phyloP scores from a whole-genome alignment of 2,888 invertebrate species.

The Chloroclystis v-ata region DNA sequence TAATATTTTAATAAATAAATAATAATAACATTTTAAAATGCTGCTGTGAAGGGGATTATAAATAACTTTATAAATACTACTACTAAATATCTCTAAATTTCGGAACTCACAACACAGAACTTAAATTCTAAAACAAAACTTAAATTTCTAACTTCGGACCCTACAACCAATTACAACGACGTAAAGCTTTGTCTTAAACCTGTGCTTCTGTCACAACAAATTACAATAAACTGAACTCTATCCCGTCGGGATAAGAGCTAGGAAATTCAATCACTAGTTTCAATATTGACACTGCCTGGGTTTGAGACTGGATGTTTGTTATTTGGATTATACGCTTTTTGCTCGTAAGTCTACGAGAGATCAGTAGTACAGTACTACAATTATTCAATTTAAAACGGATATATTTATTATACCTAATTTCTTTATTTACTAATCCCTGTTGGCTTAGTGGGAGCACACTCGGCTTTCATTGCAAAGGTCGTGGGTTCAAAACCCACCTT shows the following conservation, averaged over 20 bases:
- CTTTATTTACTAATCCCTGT: too few relatives aligned
- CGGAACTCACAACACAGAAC: too few relatives aligned
- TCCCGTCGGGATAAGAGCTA: conserved; percentile 14
- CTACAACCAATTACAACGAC: conserved; percentile 41
- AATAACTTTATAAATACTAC: too few relatives aligned
- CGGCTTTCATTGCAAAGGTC: too few relatives aligned
- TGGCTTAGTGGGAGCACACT: too few relatives aligned
- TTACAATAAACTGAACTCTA: conserved; percentile 8
- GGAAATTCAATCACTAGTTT: conserved; percentile 27
- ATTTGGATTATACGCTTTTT: conserved; percentile 17
- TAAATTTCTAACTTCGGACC: conserved; percentile 23
- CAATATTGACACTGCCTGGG: conserved; percentile 51
- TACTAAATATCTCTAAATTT: too few relatives aligned
- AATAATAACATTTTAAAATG: too few relatives aligned
- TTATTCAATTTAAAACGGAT: neutral
- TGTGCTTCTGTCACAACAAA: conserved; percentile 14
- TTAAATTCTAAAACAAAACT: conserved; percentile 9
- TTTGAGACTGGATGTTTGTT: conserved; percentile 24
- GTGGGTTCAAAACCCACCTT: too few relatives aligned
- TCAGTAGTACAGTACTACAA: neutral
- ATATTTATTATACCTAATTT: too few relatives aligned
- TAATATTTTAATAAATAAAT: too few relatives aligned
- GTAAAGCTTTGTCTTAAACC: conserved; percentile 40
- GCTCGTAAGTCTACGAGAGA: conserved; percentile 2
- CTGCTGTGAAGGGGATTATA: too few relatives aligned